Conservation (phyloP, 2,797 vertebrate species). For the Melanogrammus aeglefinus region DNA sequence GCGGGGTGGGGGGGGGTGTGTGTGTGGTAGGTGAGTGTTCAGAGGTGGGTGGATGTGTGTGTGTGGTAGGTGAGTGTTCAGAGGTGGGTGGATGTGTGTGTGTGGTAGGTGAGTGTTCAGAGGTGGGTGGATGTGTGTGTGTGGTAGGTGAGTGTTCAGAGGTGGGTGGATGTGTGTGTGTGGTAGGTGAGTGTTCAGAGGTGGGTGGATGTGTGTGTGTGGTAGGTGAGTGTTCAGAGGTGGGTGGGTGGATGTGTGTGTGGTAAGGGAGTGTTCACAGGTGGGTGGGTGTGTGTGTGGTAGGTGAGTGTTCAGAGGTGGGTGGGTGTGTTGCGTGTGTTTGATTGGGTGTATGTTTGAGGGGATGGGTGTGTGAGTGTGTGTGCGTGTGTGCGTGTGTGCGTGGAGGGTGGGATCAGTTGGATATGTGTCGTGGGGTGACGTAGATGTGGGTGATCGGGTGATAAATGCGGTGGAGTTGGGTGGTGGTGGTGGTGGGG, state of each 20-base stretch:
- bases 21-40: too few relatives aligned
- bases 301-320: background rate
- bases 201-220: background rate
- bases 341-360: background rate
- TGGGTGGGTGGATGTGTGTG: background rate
- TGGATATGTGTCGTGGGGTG: too few relatives aligned
- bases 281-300: constrained; percentile 43
- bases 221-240: background rate
- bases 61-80: background rate
- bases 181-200: background rate
- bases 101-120: background rate
- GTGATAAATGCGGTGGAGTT: background rate
- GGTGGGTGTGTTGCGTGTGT: background rate
- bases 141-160: background rate
- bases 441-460: background rate
- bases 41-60: background rate
- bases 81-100: background rate
- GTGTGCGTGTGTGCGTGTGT: background rate
- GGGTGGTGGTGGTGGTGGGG: background rate
- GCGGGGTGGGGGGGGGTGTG: background rate
- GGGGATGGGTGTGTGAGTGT: background rate
- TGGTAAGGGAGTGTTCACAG: background rate
- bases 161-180: background rate
- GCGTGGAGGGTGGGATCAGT: too few relatives aligned
- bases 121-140: background rate